These are phyloP conservation scores for Xenopus petersii DNA, from an alignment of 2,797 vertebrate species.

Conservation along the genomic window DNA sequence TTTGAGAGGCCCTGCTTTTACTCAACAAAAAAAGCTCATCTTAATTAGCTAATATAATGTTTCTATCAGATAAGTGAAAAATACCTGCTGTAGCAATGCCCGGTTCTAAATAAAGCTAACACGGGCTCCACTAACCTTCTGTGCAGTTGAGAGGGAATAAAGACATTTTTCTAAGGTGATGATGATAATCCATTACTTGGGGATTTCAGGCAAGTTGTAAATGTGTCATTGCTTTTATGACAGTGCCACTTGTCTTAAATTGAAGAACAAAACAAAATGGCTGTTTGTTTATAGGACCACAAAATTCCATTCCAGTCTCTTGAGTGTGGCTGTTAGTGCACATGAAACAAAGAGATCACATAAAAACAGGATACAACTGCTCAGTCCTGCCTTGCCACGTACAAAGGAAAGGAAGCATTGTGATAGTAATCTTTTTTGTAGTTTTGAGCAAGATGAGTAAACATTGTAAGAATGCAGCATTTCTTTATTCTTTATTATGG, in stretches of 20 bases:
- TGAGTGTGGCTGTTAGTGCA: slow-evolving; percentile 55
- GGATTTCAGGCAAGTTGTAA: slow-evolving; percentile 52
- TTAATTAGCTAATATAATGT: no score
- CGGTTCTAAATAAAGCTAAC: no score
- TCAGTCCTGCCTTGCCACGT: neutral
- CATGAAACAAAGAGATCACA: slow-evolving; percentile 16
- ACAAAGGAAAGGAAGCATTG: slow-evolving; percentile 13
- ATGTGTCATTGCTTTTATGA: slow-evolving; percentile 58
- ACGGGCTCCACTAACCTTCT: neutral
- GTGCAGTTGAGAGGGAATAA: slow-evolving; percentile 52
- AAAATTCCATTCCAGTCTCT: slow-evolving; percentile 58
- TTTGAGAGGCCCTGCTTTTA: no score
- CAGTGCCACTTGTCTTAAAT: slow-evolving; percentile 48
- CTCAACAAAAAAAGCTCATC: no score
- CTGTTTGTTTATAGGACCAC: slow-evolving; percentile 56
- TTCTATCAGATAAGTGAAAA: no score
- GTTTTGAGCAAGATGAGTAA: neutral
- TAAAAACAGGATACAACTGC: slow-evolving; percentile 28
- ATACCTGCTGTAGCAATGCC: no score
- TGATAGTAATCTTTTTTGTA: neutral
- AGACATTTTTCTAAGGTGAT: slow-evolving; percentile 45
- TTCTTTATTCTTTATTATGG: slow-evolving; percentile 17
- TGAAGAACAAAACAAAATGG: slow-evolving; percentile 55
- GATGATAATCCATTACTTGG: slow-evolving; percentile 51
- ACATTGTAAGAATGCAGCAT: neutral